phyloP scores from a whole-genome alignment of 2,888 invertebrate genomes.

The Trissolcus japonicus region DNA sequence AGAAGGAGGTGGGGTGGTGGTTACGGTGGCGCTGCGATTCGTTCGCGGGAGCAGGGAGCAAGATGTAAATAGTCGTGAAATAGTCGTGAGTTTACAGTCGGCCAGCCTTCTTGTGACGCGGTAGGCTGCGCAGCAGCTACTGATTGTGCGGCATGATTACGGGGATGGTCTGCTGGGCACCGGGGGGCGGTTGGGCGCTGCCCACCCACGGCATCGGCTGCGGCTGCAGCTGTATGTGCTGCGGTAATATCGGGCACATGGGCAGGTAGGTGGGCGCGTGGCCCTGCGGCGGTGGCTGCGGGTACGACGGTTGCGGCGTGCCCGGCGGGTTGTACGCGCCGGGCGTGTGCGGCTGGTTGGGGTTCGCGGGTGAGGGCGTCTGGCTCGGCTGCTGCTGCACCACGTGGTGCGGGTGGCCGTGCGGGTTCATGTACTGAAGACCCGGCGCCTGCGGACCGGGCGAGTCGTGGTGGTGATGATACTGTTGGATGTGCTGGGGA shows the following conservation, averaged over 20 bases:
- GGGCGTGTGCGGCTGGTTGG: conserved; percentile 78
- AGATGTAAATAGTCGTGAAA: conserved; percentile 2
- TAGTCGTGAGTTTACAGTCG: conserved; percentile 18
- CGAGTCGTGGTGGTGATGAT: conserved; percentile 78
- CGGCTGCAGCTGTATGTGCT: conserved; percentile 75
- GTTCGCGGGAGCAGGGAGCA: conserved; percentile 10
- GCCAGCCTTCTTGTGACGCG: conserved; percentile 19
- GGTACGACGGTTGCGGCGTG: conserved; percentile 78
- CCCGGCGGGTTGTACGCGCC: conserved; percentile 78
- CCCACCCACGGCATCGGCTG: conserved; percentile 79
- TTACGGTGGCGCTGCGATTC: conserved; percentile 48
- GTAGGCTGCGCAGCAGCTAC: conserved; percentile 74
- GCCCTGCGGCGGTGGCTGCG: conserved; percentile 79
- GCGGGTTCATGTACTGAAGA: conserved; percentile 79
- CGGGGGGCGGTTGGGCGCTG: conserved; percentile 76
- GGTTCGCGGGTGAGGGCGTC: conserved; percentile 71
- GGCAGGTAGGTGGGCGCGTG: conserved; percentile 79
- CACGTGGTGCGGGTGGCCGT: conserved; percentile 74
- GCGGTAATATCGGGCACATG: conserved; percentile 80
- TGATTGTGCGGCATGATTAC: conserved; percentile 77
- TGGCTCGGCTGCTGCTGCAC: conserved; percentile 74
- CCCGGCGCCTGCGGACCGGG: conserved; percentile 78
- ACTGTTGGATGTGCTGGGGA: conserved; percentile 71
- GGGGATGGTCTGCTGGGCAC: conserved; percentile 76
- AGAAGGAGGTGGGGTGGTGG: conserved; percentile 4